Percentiles rank a stretch among this genome's conserved stretches.
Evolutionary conservation across 2,113 vertebrate species (phyloP).

Genomic region (Tragulus kanchil): DNA sequence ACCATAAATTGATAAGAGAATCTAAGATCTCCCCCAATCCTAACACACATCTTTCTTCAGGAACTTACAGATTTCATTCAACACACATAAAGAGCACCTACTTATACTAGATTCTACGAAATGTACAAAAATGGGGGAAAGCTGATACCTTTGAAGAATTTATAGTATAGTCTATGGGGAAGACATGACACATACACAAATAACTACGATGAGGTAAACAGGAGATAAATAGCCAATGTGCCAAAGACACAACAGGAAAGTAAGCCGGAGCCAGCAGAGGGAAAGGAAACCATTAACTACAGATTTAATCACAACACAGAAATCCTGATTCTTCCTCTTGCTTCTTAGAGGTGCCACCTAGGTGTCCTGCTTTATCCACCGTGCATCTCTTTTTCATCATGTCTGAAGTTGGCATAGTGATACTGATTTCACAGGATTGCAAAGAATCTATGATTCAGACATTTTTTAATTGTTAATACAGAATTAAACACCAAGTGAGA

Average conservation of each 20-base stretch:
- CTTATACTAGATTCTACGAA: background rate
- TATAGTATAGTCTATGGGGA: background rate
- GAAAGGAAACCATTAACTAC: constrained; percentile 4
- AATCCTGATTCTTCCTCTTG: constrained; percentile 1
- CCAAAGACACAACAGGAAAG: constrained; percentile 53
- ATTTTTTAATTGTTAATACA: background rate
- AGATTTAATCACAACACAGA: background rate
- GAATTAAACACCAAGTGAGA: background rate
- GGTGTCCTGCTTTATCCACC: background rate
- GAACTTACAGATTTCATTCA: constrained; percentile 43
- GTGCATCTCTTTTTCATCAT: background rate
- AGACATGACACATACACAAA: background rate
- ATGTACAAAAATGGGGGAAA: background rate
- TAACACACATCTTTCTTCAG: background rate
- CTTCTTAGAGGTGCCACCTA: background rate
- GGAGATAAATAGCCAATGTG: background rate
- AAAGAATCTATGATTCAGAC: background rate
- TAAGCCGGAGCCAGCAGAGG: constrained; percentile 13
- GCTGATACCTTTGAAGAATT: background rate
- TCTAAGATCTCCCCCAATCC: background rate
- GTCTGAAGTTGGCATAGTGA: background rate
- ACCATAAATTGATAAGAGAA: background rate
- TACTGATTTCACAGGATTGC: background rate
- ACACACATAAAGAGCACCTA: background rate
- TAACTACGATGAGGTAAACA: background rate